These are phyloP conservation scores for Cydia strobilella DNA, from an alignment of 1,140 invertebrate species.

Conservation along the genomic window DNA sequence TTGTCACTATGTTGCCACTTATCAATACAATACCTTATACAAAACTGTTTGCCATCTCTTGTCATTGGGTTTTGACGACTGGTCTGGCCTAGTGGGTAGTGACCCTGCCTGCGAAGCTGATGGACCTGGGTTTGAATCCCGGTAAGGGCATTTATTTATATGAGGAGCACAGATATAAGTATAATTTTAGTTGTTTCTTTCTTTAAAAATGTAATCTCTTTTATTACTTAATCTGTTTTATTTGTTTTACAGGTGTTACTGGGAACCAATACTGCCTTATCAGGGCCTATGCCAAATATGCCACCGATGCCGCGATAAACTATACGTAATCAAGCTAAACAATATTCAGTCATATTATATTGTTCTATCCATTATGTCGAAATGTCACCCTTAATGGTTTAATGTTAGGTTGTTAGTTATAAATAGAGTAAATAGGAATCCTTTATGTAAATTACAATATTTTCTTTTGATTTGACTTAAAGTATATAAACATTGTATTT, in stretches of 20 bases:
- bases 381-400: constrained; percentile 51
- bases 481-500: not conserved
- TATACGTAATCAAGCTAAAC: constrained; percentile 47
- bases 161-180: no score
- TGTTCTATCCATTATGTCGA: constrained; percentile 38
- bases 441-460: constrained; percentile 15
- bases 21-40: no score
- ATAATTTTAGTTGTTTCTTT: no score
- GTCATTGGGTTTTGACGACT: no score
- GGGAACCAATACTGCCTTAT: constrained; percentile 79
- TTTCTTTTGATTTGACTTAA: constrained; percentile 33
- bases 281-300: constrained; percentile 76
- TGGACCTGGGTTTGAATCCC: no score
- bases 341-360: constrained; percentile 44
- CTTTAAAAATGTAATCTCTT: not conserved
- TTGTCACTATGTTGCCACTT: no score
- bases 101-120: no score
- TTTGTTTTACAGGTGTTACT: constrained; percentile 75
- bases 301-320: constrained; percentile 80
- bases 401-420: constrained; percentile 58
- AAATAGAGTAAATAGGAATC: constrained; percentile 46
- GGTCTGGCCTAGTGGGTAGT: no score
- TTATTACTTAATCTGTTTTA: not conserved
- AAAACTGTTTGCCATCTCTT: no score
- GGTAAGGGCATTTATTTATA: no score